Conservation (phyloP, 2,113 vertebrate species). For the Atrichornis clamosus region DNA sequence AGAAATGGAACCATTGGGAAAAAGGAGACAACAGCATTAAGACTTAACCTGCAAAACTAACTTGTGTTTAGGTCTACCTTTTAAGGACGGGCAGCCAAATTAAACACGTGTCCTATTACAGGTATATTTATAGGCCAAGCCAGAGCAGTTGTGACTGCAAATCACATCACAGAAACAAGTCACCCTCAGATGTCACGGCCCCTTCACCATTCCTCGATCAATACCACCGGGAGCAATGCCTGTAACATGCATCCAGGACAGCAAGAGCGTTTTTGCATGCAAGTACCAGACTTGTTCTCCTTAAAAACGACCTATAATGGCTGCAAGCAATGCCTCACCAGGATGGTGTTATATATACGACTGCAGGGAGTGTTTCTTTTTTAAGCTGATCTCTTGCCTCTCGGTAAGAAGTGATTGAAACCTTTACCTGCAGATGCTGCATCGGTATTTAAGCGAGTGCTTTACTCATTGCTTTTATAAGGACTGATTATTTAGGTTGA, state of each 20-base stretch:
- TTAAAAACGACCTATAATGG: neutral
- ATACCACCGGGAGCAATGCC: neutral
- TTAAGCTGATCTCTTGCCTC: neutral
- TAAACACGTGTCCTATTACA: neutral
- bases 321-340: neutral
- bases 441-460: neutral
- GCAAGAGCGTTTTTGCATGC: neutral
- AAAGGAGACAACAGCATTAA: neutral
- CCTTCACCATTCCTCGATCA: rapidly evolving
- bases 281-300: neutral
- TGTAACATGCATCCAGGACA: neutral
- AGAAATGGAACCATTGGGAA: neutral
- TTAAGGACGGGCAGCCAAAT: neutral
- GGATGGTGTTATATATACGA: neutral
- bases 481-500: neutral
- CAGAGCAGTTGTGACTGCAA: neutral
- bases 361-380: rapidly evolving
- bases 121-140: neutral
- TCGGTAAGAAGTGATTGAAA: neutral
- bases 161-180: neutral
- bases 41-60: neutral
- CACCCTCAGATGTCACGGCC: neutral
- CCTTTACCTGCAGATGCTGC: neutral
- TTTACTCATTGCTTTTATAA: neutral
- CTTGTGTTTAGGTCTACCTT: neutral